A percentile compares a stretch with the other conserved stretches of the same genome.
phyloP scores from a whole-genome alignment of 2,888 invertebrate genomes.

The Nomada ferruginata region DNA sequence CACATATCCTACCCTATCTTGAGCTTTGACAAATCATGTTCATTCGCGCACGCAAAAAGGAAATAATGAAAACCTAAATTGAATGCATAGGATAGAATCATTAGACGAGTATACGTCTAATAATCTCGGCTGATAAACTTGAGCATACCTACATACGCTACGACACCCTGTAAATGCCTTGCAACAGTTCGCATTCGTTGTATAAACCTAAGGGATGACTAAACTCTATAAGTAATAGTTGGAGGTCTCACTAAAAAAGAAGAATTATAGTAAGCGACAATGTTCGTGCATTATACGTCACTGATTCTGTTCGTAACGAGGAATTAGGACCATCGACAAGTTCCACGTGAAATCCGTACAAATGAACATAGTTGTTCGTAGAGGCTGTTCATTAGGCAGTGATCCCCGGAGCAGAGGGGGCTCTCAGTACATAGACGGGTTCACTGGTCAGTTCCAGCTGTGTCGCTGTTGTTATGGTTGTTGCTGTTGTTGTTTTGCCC shows the following conservation, averaged over 20 bases:
- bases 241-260: slow-evolving; percentile 51
- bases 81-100: slow-evolving; percentile 40
- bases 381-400: slow-evolving; percentile 78
- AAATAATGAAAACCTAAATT: slow-evolving; percentile 27
- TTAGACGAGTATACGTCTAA: slow-evolving; percentile 36
- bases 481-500: slow-evolving; percentile 83
- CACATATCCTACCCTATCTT: slow-evolving; percentile 39
- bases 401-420: slow-evolving; percentile 72
- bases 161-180: slow-evolving; percentile 69
- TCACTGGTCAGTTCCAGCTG: slow-evolving; percentile 72
- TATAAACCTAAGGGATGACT: slow-evolving; percentile 35
- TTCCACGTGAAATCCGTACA: not conserved
- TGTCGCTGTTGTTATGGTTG: slow-evolving; percentile 76
- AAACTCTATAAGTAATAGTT: slow-evolving; percentile 61
- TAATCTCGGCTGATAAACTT: slow-evolving; percentile 46
- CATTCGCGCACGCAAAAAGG: slow-evolving; percentile 15
- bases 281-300: not conserved
- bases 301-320: not conserved
- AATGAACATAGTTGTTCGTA: slow-evolving; percentile 56
- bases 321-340: not conserved
- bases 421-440: slow-evolving; percentile 71
- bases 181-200: slow-evolving; percentile 48
- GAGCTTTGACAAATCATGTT: slow-evolving; percentile 32
- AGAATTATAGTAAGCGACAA: slow-evolving; percentile 32
- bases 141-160: slow-evolving; percentile 63